Conservation (phyloP, 1,140 invertebrate species). For the Brachystomella parvula region DNA sequence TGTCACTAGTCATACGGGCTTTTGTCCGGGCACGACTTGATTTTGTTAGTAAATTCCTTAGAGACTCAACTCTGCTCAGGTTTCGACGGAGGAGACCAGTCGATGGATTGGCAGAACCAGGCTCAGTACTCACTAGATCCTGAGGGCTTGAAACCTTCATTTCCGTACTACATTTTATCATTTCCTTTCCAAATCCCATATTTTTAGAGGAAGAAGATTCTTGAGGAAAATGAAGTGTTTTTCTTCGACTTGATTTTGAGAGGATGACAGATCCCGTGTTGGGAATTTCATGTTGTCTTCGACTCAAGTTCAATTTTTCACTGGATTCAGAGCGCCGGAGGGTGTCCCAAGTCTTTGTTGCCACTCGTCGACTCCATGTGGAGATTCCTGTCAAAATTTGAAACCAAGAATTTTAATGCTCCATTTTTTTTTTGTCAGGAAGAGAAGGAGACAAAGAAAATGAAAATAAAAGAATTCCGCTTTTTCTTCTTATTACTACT, state of each 20-base stretch:
- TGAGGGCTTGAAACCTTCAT: neutral
- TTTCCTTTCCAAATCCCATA: neutral
- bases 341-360: conserved; percentile 53
- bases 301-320: conserved; percentile 40
- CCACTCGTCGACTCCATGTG: conserved; percentile 58
- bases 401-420: no score
- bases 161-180: neutral
- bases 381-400: conserved; percentile 45
- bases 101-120: neutral
- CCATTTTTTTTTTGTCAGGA: no score
- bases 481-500: no score
- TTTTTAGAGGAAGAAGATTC: neutral
- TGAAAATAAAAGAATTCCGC: no score
- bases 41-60: conserved; percentile 46
- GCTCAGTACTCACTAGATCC: neutral
- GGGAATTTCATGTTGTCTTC: neutral
- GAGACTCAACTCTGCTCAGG: conserved; percentile 51
- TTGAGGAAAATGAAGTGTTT: conserved; percentile 25
- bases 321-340: conserved; percentile 53
- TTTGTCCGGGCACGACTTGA: conserved; percentile 14
- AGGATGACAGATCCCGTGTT: conserved; percentile 6
- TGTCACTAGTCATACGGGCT: conserved; percentile 21
- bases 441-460: no score
- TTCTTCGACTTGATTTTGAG: conserved; percentile 18
- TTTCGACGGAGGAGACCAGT: conserved; percentile 40